phyloP scores from a whole-genome alignment of 2,113 vertebrate species.

The Cebus imitator region DNA sequence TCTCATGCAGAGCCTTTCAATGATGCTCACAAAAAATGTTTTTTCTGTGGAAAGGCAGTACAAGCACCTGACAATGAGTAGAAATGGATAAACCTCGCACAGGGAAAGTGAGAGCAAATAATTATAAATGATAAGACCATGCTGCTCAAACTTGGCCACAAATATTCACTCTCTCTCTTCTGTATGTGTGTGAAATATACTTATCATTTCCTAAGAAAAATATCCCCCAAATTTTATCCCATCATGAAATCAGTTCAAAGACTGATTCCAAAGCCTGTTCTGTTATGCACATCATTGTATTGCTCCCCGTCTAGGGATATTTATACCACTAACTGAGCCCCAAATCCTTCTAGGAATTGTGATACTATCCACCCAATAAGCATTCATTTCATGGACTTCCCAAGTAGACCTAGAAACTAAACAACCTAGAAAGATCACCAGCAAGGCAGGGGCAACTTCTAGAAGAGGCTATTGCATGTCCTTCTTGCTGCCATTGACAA shows the following conservation, averaged over 20 bases:
- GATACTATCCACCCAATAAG: neutral
- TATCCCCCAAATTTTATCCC: neutral
- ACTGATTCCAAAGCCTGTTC: neutral
- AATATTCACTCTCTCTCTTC: neutral
- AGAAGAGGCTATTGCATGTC: accelerated
- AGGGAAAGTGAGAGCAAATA: neutral
- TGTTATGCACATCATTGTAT: neutral
- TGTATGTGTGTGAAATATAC: neutral
- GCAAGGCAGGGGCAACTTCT: neutral
- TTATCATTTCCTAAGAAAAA: neutral
- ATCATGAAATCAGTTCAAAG: neutral
- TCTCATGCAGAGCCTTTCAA: neutral
- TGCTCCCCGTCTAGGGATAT: neutral
- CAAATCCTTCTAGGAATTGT: neutral
- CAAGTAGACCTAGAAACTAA: neutral
- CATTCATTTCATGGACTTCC: neutral
- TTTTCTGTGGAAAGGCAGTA: neutral
- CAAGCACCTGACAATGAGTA: neutral
- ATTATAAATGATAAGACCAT: neutral
- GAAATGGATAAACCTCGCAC: neutral
- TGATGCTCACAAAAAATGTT: neutral
- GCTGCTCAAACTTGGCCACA: neutral
- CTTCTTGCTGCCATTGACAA: accelerated
- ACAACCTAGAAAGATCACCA: neutral
- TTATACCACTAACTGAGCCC: neutral